A percentile compares a stretch with the other conserved stretches of the same genome.
Evolutionary conservation across 2,797 vertebrate species (phyloP).

Genomic region (Myotis pilosus): DNA sequence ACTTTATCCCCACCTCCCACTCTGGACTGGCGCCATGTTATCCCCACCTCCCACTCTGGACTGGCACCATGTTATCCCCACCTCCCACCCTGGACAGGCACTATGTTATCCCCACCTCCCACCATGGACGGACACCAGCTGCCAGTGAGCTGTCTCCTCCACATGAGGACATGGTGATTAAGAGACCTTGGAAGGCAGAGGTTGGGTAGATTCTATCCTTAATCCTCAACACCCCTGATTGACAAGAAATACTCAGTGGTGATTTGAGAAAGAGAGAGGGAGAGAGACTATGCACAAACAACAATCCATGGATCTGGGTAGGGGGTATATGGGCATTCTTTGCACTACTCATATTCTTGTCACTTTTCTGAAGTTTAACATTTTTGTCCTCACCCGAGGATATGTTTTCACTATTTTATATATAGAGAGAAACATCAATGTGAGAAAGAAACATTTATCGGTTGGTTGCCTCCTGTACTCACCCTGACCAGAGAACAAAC

Average conservation of each 20-base stretch:
- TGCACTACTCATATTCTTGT: not conserved
- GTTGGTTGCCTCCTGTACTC: not conserved
- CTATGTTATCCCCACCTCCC: too few relatives aligned
- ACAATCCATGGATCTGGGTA: not conserved
- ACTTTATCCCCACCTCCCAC: too few relatives aligned
- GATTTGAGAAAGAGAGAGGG: not conserved
- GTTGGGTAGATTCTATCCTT: not conserved
- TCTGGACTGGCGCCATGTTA: too few relatives aligned
- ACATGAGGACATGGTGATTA: not conserved
- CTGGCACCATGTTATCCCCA: too few relatives aligned
- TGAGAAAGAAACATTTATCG: not conserved
- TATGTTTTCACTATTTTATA: not conserved
- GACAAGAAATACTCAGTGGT: not conserved
- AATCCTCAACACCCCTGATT: not conserved
- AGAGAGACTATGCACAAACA: not conserved
- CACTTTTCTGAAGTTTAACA: not conserved
- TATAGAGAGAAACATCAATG: not conserved
- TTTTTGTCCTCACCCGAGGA: not conserved
- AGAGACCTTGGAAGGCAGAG: not conserved
- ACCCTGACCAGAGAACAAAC: not conserved
- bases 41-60: too few relatives aligned
- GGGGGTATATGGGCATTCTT: not conserved
- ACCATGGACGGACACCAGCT: not conserved
- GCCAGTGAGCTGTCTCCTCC: not conserved
- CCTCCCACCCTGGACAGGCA: too few relatives aligned